Base-by-base conservation (phyloP, 2,888 invertebrate genomes). In the Schrankia costaestrigalis region DNA sequence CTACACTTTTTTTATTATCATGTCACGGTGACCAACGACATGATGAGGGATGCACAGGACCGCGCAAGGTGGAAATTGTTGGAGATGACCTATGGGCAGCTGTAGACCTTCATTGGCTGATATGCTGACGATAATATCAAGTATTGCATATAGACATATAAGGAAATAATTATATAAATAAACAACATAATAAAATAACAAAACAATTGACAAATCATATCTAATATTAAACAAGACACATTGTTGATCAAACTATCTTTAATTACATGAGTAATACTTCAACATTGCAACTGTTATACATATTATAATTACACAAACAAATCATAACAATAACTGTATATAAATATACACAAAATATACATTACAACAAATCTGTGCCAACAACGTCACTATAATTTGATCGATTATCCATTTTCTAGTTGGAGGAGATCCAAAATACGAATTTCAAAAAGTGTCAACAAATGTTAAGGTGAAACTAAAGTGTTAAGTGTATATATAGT, bases 271-370 rank as follows among this genome's bases (percentile, higher is more conserved):
- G 24, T 40, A 35, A 39, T 12, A 12, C 25, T 14, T 11, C 26
- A 26, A 8, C n/a, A n/a, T n/a, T 22, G 7, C 7, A 8, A 27
- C 32, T 22, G 23, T 28, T 19, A 40, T 36, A 32, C 7, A 23
- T 34, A 26, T 48, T 33, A 35, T 47, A 48, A 48, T 46, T 39
- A 47, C 27, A 41, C 31, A 3, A 31, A 28, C 26, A 11, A 11
- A n/a, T n/a, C n/a, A n/a, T n/a, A n/a, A n/a, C n/a, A n/a, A n/a
- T 56, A 55, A 61, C 52, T 54, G 11, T 55, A 52, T 46, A 45
- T 41, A 31, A 45, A 34, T 51, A 47, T 40, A 42, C 34, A 46
- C 17, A 18, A 30, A 31, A 28, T n/a, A 26, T 26, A 21, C 9
- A 15, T 30, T 26, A 40, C 30, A 31, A 30, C 3, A 21, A 21